Evolutionary conservation across 1,140 invertebrate genomes (phyloP).

Genomic region (Belonocnema kinseyi): DNA sequence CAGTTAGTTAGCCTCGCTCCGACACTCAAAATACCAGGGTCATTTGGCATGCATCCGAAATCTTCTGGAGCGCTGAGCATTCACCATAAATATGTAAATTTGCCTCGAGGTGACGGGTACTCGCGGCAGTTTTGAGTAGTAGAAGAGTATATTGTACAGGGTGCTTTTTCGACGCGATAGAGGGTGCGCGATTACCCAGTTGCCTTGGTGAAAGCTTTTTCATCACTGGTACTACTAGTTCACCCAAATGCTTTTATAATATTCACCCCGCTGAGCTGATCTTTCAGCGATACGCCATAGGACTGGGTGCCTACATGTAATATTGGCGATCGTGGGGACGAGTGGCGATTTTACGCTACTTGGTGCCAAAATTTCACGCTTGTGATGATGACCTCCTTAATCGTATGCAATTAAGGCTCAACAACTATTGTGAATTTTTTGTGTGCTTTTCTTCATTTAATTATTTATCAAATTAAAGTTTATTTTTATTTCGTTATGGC

Average conservation of each 20-base stretch:
- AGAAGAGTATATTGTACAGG: constrained; percentile 29
- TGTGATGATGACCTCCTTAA: neutral
- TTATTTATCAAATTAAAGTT: no score
- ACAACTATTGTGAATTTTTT: neutral
- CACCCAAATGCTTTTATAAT: constrained; percentile 66
- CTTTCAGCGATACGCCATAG: neutral
- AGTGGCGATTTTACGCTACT: constrained; percentile 40
- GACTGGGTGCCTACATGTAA: neutral
- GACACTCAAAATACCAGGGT: constrained; percentile 46
- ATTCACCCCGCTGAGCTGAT: constrained; percentile 59
- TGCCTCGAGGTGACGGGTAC: constrained; percentile 41
- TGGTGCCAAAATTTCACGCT: constrained; percentile 34
- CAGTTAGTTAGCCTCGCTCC: constrained; percentile 36
- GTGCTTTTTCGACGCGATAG: constrained; percentile 41
- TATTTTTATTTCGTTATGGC: no score
- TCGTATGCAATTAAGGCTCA: no score
- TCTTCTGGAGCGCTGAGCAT: constrained; percentile 63
- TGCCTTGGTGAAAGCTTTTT: neutral
- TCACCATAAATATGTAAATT: constrained; percentile 68
- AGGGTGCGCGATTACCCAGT: neutral
- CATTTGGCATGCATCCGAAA: constrained; percentile 67
- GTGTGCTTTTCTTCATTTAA: neutral
- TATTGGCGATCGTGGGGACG: neutral
- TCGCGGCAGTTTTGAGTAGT: constrained; percentile 39
- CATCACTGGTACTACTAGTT: constrained; percentile 22